phyloP scores from a whole-genome alignment of 2,113 vertebrate genomes.

The Alexandromys fortis region DNA sequence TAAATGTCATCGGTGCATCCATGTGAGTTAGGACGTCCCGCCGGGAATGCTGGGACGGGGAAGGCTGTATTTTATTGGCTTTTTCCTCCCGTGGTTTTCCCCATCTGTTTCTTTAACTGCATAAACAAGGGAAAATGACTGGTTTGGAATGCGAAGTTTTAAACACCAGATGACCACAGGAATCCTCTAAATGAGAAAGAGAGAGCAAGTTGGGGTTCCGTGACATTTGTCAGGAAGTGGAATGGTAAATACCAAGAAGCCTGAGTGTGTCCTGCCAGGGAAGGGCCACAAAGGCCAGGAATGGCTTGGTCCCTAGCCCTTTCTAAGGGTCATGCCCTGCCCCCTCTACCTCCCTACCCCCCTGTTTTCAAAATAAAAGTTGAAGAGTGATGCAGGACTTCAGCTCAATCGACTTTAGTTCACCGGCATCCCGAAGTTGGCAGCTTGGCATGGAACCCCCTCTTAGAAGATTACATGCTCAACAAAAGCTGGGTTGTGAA shows the following conservation, averaged over 20 bases:
- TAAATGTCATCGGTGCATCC: slow-evolving; percentile 46
- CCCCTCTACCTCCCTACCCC: neutral
- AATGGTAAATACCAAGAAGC: slow-evolving; percentile 62
- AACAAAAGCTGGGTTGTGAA: slow-evolving; percentile 60
- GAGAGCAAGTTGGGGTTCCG: slow-evolving; percentile 74
- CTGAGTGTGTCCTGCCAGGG: neutral
- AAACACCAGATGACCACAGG: slow-evolving; percentile 83
- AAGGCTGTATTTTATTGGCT: slow-evolving; percentile 54
- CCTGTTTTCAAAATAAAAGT: slow-evolving; percentile 19
- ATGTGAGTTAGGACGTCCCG: slow-evolving; percentile 57
- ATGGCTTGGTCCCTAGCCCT: neutral
- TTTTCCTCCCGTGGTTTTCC: slow-evolving; percentile 75
- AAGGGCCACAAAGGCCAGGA: neutral
- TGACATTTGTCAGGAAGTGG: slow-evolving; percentile 83
- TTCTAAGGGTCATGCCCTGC: slow-evolving; percentile 20
- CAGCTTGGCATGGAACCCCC: slow-evolving; percentile 6
- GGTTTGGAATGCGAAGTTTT: slow-evolving; percentile 83
- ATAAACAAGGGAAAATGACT: slow-evolving; percentile 86
- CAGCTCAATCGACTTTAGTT: neutral
- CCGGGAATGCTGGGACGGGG: slow-evolving; percentile 72
- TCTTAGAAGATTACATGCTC: slow-evolving; percentile 1
- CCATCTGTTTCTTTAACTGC: slow-evolving; percentile 87
- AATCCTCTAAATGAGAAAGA: slow-evolving; percentile 82
- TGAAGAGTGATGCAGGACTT: neutral
- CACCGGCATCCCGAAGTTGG: slow-evolving; percentile 12